Base-by-base conservation (phyloP, 2,113 vertebrate species). In the Melanerpes aurifrons region DNA sequence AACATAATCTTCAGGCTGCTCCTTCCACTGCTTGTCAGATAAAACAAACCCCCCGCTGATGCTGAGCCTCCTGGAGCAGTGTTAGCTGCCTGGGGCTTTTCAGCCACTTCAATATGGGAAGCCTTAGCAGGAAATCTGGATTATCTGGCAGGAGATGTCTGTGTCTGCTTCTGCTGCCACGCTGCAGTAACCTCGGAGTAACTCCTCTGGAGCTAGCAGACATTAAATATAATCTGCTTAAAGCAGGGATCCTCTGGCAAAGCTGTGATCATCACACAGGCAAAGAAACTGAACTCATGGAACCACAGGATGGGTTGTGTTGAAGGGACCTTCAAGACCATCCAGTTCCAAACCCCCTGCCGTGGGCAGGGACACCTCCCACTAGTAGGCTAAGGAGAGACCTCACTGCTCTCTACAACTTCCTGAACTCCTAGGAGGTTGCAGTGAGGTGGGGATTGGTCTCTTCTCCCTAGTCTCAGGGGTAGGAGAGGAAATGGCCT, bases 41-140 rank as follows among this genome's bases (percentile, higher is more conserved):
- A 91, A 84, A 93, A 64, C 80, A 94, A 92, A 37, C 54, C 20
- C 74, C 45, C 20, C 43, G 84, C 75, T 76, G 32, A 84, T 69
- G 72, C 78, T 57, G 74, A 71, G 56, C 12, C 45, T 89, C 37
- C 43, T 73, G 71, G 43, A 91, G 68, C 61, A 63, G 24, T 18
- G 31, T 75, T 54, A 67, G 32, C 16, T 69, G 18, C 9, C 57
- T 32, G 32, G 1, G 15, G 15, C 7, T 58, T 92, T 87, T 85
- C 74, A 85, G 29, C 45, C 78, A 35, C 71, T 91, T 74, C 67
- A 83, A 3, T 66, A 76, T 29, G 40, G 63, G 68, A 78, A 73
- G 83, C 48, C 3, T 57, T 82, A 74, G 57, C 45, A 45, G 71
- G 75, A 93, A 90, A 90, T 85, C 77, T 79, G 74, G 67, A 76